phyloP scores from a whole-genome alignment of 2,888 invertebrate species.

The Acrobeloides nanus region DNA sequence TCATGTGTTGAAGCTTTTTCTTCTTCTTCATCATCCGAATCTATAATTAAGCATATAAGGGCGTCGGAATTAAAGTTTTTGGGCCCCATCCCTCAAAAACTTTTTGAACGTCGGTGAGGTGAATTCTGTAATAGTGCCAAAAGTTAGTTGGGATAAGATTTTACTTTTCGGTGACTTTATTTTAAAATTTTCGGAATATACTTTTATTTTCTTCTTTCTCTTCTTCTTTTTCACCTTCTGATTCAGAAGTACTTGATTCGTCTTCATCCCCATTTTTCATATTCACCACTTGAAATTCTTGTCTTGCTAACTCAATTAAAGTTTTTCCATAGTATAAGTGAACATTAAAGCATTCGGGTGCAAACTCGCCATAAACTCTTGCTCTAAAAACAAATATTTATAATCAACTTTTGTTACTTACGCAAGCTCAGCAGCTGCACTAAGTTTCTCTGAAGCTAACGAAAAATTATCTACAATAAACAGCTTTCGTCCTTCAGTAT shows the following conservation, averaged over 20 bases:
- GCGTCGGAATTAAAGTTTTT: too few species aligned
- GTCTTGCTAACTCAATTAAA: neutral
- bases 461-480: neutral
- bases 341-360: neutral
- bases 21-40: neutral
- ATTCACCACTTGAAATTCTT: conserved; percentile 1
- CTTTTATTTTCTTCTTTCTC: neutral
- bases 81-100: too few species aligned
- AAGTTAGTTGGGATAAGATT: too few species aligned
- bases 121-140: too few species aligned
- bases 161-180: too few species aligned
- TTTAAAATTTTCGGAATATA: too few species aligned
- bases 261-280: neutral
- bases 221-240: neutral
- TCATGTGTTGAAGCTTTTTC: neutral
- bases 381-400: neutral
- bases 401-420: neutral
- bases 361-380: conserved; percentile 1
- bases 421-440: conserved; percentile 1
- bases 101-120: too few species aligned
- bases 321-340: neutral
- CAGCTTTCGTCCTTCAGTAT: conserved; percentile 1
- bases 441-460: neutral
- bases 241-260: neutral
- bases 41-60: too few species aligned